phyloP scores from a whole-genome alignment of 2,113 vertebrate genomes.

The Chunga burmeisteri region DNA sequence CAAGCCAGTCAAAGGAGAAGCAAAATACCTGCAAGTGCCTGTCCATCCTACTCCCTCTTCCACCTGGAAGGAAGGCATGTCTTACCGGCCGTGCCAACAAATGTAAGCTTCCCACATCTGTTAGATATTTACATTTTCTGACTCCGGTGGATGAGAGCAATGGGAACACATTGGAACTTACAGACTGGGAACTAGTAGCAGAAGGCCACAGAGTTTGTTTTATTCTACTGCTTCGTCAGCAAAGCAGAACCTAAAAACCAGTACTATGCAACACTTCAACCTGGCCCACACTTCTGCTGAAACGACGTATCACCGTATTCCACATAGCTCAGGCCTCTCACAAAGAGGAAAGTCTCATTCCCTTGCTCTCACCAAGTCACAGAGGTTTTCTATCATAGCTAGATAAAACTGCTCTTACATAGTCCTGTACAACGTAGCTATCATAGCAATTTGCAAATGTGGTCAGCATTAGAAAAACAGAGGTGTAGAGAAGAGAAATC shows the following conservation, averaged over 20 bases:
- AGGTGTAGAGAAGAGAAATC: neutral
- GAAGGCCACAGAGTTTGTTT: neutral
- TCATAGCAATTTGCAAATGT: neutral
- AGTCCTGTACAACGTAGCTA: neutral
- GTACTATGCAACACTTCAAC: neutral
- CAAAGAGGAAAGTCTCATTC: neutral
- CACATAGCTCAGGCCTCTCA: neutral
- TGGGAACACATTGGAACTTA: neutral
- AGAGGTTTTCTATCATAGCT: neutral
- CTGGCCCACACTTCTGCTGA: neutral
- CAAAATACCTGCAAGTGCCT: neutral
- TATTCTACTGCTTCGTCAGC: neutral
- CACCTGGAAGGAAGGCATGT: neutral
- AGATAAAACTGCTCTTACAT: neutral
- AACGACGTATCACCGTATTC: accelerated
- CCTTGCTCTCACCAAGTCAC: neutral
- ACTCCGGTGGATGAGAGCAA: neutral
- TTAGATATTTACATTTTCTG: neutral
- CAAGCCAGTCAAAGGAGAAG: neutral
- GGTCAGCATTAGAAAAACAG: neutral
- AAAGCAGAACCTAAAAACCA: neutral
- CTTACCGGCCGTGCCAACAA: neutral
- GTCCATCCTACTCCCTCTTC: neutral
- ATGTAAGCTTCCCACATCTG: neutral
- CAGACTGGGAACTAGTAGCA: neutral